Conservation (phyloP, 1,140 invertebrate genomes). For the Lordiphosa clarofinis region DNA sequence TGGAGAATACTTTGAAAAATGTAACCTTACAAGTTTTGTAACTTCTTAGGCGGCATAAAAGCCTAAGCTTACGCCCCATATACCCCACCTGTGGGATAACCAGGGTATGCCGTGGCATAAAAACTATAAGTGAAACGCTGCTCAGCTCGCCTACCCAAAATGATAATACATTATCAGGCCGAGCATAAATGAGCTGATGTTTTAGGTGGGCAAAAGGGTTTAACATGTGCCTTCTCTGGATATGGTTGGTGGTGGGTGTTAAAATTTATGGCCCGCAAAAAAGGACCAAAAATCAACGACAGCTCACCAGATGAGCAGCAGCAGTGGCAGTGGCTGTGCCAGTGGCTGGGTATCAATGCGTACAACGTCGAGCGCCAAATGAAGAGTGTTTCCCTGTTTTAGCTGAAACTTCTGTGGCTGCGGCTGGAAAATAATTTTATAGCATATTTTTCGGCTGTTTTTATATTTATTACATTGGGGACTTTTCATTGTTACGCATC, state of each 20-base stretch:
- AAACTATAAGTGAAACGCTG: slow-evolving; percentile 13
- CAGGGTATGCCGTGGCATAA: too few species aligned
- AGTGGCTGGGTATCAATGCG: slow-evolving; percentile 5
- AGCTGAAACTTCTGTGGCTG: slow-evolving; percentile 24
- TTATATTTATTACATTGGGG: slow-evolving; percentile 79
- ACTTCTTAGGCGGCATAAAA: too few species aligned
- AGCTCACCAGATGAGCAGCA: slow-evolving; percentile 44
- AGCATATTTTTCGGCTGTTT: slow-evolving; percentile 79
- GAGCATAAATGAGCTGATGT: slow-evolving; percentile 61
- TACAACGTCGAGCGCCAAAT: slow-evolving; percentile 3
- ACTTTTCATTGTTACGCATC: slow-evolving; percentile 76
- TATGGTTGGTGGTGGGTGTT: slow-evolving; percentile 34
- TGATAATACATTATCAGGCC: slow-evolving; percentile 61
- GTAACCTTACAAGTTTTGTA: too few species aligned
- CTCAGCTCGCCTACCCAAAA: slow-evolving; percentile 18
- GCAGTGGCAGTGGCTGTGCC: neutral
- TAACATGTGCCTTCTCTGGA: slow-evolving; percentile 9
- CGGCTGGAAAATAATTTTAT: slow-evolving; percentile 71
- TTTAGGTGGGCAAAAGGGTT: slow-evolving; percentile 32
- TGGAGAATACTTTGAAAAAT: too few species aligned
- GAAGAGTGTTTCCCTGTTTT: slow-evolving; percentile 28
- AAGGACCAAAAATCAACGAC: slow-evolving; percentile 67
- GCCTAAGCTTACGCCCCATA: too few species aligned
- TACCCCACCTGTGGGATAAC: too few species aligned
- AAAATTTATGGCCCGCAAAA: slow-evolving; percentile 71